Evolutionary conservation across 1,140 invertebrate species (phyloP).

Genomic region (Ceratosolen solmsi): DNA sequence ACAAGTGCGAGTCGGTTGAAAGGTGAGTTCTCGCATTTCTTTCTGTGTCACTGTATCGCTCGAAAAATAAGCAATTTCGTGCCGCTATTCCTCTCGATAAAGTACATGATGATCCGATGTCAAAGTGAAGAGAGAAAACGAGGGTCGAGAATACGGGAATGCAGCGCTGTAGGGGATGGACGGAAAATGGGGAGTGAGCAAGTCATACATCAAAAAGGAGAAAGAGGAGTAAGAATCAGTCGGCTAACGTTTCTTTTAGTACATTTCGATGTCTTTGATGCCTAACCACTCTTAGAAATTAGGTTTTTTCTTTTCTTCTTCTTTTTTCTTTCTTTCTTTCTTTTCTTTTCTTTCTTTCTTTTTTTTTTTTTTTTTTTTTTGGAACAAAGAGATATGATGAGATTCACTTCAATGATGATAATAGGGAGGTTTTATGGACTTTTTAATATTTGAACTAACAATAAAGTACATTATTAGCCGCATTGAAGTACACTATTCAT

Average conservation of each 20-base stretch:
- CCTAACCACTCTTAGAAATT: neutral
- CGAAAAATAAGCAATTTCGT: neutral
- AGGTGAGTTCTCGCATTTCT: conserved; percentile 40
- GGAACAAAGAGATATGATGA: no score
- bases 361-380: no score
- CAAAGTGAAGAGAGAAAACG: neutral
- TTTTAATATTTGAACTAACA: no score
- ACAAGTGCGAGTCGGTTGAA: conserved; percentile 49
- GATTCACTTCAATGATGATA: no score
- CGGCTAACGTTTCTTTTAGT: conserved; percentile 3
- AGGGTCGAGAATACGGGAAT: neutral
- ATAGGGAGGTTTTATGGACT: no score
- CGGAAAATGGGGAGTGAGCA: neutral
- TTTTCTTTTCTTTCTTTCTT: no score
- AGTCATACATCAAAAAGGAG: conserved; percentile 19
- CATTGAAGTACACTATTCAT: no score
- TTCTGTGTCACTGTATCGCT: conserved; percentile 16
- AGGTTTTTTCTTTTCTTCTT: neutral
- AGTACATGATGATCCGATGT: conserved; percentile 31
- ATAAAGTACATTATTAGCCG: no score
- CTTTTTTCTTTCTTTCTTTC: no score
- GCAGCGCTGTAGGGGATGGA: neutral
- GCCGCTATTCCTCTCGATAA: conserved; percentile 41
- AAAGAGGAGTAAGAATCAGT: neutral
- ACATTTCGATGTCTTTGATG: conserved; percentile 11